Evolutionary conservation across 2,888 invertebrate genomes (phyloP).

Genomic region (Pheosia gnoma): DNA sequence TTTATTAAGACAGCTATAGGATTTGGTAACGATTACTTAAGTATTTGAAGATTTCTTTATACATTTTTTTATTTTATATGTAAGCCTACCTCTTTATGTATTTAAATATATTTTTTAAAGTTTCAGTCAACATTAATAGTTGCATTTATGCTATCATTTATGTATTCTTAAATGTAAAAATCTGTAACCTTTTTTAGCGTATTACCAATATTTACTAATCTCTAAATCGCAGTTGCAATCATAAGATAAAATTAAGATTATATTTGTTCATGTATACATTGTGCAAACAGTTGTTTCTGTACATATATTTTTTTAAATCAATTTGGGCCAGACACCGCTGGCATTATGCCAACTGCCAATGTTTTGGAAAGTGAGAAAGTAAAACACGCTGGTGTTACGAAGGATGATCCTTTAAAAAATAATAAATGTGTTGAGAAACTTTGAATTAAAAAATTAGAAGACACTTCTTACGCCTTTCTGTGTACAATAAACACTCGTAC

Average conservation of each 20-base stretch:
- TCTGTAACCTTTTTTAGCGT: too few species aligned
- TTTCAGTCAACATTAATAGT: not conserved
- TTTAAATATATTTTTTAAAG: constrained; percentile 5
- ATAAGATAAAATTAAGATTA: not conserved
- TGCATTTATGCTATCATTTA: too few species aligned
- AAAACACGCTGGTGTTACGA: constrained; percentile 26
- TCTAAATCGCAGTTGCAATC: not conserved
- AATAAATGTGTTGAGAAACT: not conserved
- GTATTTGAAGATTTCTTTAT: constrained; percentile 30
- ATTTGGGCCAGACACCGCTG: constrained; percentile 36
- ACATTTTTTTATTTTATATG: constrained; percentile 27
- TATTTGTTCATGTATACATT: constrained; percentile 13
- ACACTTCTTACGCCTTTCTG: not conserved
- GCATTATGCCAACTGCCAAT: constrained; percentile 40
- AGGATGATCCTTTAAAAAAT: constrained; percentile 5
- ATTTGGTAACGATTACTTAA: constrained; percentile 30
- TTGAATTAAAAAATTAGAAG: not conserved
- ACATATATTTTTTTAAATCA: constrained; percentile 32
- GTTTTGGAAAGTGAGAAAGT: constrained; percentile 42
- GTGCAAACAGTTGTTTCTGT: constrained; percentile 24
- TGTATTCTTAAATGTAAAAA: too few species aligned
- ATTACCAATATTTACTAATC: not conserved
- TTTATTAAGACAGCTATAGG: constrained; percentile 34
- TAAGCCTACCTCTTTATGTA: constrained; percentile 27
- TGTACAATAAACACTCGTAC: not conserved